Evolutionary conservation across 2,113 vertebrate genomes (phyloP), one percentile per base, ranked within the genome.

Genomic region (Trichechus manatus): DNA sequence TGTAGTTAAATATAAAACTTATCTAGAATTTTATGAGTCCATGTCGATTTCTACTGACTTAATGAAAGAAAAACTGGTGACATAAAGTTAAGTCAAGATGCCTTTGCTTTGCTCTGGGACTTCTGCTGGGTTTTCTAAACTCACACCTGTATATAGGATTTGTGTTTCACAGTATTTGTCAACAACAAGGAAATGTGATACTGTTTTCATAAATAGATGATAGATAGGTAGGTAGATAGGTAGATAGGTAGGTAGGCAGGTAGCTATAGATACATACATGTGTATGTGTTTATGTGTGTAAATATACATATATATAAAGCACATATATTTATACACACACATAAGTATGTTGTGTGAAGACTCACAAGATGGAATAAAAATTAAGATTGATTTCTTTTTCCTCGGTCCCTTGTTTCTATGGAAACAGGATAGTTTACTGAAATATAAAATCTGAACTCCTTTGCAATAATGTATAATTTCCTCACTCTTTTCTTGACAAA

Each of bases 391-490:
- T 94, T 93, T 93, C 90, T 68, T 74, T 64, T 29, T 15, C 79
- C 79, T 94, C 27, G 82, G 85, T 44, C 79, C 83, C 61, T 39
- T 0, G 47, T 96, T 96, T 91, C 96, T 93, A 97, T 95, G 89
- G 94, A 95, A 97, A 95, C 56, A 8, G 59, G 42, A 82, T 44
- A 89, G 66, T 20, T 89, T 74, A 89, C 39, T 94, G 83, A 94
- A 86, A 91, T 31, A 50, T 87, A 94, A 93, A 93, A 89, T 90
- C 81, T 47, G n/a, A 81, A 78, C 31, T 78, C 23, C 4, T 81
- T 91, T 94, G 53, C 56, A 94, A 4, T 91, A 79, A 87, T 42
- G 33, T 79, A 83, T 91, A 70, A 96, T 95, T 87, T 93, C 59
- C 9, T 50, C 27, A 25, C 27, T 83, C n/a, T 68, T 92, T 93